Conservation (phyloP, 2,797 vertebrate genomes). For the Artibeus jamaicensis region DNA sequence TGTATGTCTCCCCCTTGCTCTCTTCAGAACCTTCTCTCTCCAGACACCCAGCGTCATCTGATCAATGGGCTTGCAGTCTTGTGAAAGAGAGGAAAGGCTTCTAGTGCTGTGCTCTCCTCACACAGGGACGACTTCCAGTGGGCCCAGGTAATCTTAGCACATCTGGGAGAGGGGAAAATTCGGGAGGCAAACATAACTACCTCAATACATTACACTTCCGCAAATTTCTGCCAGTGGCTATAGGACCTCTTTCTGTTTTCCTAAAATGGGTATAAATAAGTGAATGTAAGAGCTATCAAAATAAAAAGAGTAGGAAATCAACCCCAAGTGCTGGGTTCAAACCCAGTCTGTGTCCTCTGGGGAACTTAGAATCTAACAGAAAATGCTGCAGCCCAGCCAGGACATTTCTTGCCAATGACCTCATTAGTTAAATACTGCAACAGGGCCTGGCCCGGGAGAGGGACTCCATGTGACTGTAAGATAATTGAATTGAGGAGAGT, state of each 20-base stretch:
- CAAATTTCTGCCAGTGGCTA: neutral
- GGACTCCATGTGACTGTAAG: neutral
- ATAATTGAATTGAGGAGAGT: slow-evolving; percentile 38
- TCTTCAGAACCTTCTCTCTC: neutral
- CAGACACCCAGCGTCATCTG: neutral
- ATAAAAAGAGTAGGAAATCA: slow-evolving; percentile 20
- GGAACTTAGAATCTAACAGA: neutral
- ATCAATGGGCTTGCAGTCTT: neutral
- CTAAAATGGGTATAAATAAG: neutral
- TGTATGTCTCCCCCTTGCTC: neutral
- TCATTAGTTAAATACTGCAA: neutral
- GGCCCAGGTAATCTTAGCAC: neutral
- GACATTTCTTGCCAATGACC: neutral
- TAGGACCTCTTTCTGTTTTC: neutral
- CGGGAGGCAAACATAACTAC: neutral
- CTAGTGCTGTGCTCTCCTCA: neutral
- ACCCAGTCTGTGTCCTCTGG: neutral
- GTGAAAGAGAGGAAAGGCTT: neutral
- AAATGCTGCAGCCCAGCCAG: neutral
- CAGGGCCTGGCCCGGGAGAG: neutral
- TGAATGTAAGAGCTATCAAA: neutral
- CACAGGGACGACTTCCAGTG: neutral
- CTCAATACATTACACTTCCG: neutral
- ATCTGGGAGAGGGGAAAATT: neutral
- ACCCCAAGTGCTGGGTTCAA: neutral